phyloP scores from a whole-genome alignment of 2,113 vertebrate species.

The Dendrocopos noguchii region DNA sequence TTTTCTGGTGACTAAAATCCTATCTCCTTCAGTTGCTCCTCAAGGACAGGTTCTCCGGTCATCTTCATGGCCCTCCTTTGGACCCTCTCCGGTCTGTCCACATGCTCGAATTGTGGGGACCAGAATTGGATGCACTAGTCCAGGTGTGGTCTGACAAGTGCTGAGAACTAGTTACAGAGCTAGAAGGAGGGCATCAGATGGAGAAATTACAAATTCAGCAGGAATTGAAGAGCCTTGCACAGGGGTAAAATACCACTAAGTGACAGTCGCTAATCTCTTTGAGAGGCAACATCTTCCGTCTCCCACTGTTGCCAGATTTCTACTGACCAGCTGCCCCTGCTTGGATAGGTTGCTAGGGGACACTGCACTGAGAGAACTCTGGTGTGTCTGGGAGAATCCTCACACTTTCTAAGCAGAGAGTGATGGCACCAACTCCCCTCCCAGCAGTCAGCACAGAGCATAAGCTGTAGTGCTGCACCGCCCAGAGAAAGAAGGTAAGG shows the following conservation, averaged over 20 bases:
- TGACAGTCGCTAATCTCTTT: not conserved
- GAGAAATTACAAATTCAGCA: not conserved
- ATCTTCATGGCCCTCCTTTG: no score
- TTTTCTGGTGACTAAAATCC: not conserved
- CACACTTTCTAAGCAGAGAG: not conserved
- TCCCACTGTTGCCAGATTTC: not conserved
- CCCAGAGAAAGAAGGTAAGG: not conserved
- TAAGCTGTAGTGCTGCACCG: not conserved
- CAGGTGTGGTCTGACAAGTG: no score
- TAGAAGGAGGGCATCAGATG: not conserved
- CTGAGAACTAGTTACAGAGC: not conserved
- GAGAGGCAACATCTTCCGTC: not conserved
- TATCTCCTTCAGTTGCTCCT: not conserved
- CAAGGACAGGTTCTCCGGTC: not conserved
- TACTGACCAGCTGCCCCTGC: not conserved
- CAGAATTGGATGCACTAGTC: no score
- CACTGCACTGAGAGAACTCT: not conserved
- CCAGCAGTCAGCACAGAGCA: not conserved
- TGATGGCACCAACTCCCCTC: not conserved
- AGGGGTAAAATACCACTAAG: not conserved
- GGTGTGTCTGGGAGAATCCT: not conserved
- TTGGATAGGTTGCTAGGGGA: not conserved
- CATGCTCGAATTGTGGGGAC: no score
- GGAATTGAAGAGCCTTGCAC: not conserved
- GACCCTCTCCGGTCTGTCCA: no score